Base-by-base conservation (phyloP, 2,113 vertebrate genomes). In the Alethe castanea region DNA sequence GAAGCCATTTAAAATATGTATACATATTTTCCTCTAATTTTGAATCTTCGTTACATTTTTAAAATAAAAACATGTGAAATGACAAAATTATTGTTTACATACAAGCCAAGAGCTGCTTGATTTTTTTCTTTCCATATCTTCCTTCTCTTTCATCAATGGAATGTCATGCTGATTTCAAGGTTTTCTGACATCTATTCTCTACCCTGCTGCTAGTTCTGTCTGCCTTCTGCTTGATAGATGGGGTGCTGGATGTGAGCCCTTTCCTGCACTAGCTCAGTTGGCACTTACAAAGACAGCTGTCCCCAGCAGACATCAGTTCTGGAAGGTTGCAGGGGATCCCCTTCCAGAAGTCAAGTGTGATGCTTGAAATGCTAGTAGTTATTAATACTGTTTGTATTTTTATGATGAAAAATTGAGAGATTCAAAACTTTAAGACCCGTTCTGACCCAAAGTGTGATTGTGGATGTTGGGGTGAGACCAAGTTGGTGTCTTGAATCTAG, bases 301-400 rank as follows among this genome's bases (percentile, higher is more conserved):
- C 92, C 90, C 92, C 40, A 96, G 42, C 48, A 89, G 86, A 92
- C 91, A 44, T 95, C 77, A 85, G 3, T 90, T 95, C 91, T 96
- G 95, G 92, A 97, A 95, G 94, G 94, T 93, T 79, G 87, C 66
- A 81, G 96, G 96, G 94, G 80, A 97, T 97, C 90, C 96, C 96
- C 95, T 97, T 97, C 96, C 95, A 96, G 95, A 96, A 97, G 81
- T 95, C 70, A 92, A 97, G 50, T 81, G 83, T 73, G 57, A 53
- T 38, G n/a, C 86, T 94, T 92, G 97, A 97, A 98, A 96, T 94
- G 94, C 44, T 92, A 45, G 45, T 56, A 80, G 52, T 91, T 98
- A 97, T 97, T 97, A 96, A 97, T 97, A 96, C 69, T 45, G 8
- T 22, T 33, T 94, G 73, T 89, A 82, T 96, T 93, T 97, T 97